Base-by-base conservation (phyloP, 2,888 invertebrate genomes). In the Zhengitettix transpicula region DNA sequence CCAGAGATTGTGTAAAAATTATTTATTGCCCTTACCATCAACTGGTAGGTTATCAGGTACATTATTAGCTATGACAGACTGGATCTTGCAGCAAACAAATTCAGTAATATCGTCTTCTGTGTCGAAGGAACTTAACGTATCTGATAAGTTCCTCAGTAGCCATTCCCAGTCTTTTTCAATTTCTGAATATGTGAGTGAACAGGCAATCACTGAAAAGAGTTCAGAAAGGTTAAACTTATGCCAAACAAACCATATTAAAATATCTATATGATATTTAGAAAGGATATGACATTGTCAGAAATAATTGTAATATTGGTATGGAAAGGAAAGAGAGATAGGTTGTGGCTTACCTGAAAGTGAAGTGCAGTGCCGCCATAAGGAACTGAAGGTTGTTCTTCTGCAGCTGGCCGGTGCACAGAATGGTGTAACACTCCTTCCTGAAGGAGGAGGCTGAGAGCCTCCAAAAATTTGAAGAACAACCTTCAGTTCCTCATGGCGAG, bases 51-150 rank as follows among this genome's bases (percentile, higher is more conserved):
- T 79, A 60, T 82, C 82, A 65, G 84, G 82, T 60, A 72, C 68
- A 63, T 80, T 82, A 40, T 87, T 89, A 16, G 91, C 91, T 66
- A 92, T 84, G 58, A 98, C 78, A n/a, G 95, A 94, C 72, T 95
- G 89, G 65, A 98, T 90, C 81, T 98, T 98, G 71, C 95, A 94
- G 66, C 84, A 84, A 0, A 98, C 95, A 80, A 95, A 98, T 66
- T 93, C 91, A 14, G 93, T 93, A 10, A 93, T 83, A 74, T 98
- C 97, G 65, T 93, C 92, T 70, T 95, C 94, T 52, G 80, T 86
- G 67, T 97, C 96, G 78, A 98, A 95, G 54, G 89, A 87, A 73
- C 87, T 86, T 52, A 97, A 76, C 5, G 90, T 92, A 60, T 83
- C 83, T 69, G 89, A 83, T 1, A 99, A 79, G 78, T 96, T 87